These are phyloP conservation scores for Dasypus novemcinctus DNA, from an alignment of 2,113 vertebrate species.

Conservation along the genomic window DNA sequence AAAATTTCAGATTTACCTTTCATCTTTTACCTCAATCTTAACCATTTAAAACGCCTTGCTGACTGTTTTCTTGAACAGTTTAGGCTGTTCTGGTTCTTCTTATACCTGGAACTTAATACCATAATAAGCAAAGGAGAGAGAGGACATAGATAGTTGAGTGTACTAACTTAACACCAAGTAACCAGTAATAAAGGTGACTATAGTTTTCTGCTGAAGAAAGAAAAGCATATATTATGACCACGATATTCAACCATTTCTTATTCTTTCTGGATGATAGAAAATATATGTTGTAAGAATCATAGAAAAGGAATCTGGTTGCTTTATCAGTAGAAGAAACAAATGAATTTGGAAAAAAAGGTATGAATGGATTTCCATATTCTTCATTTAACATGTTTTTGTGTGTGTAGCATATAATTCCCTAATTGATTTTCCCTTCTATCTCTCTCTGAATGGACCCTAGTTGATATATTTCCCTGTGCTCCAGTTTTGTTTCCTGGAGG, in stretches of 20 bases:
- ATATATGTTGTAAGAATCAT: neutral
- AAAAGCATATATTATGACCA: neutral
- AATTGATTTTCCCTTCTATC: neutral
- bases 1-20: conserved; percentile 40
- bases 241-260: neutral
- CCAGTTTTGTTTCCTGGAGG: neutral
- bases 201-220: conserved; percentile 19
- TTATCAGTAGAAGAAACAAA: neutral
- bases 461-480: neutral
- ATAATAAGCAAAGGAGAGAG: conserved; percentile 5
- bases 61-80: neutral
- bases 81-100: conserved; percentile 33
- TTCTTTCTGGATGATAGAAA: conserved; percentile 34
- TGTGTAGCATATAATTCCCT: neutral
- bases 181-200: neutral
- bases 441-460: neutral
- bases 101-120: neutral
- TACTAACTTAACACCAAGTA: neutral
- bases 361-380: conserved; percentile 38
- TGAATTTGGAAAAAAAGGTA: conserved; percentile 9
- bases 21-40: conserved; percentile 46
- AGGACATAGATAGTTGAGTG: neutral
- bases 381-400: neutral
- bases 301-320: neutral
- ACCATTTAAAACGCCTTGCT: conserved; percentile 12